Conservation (phyloP, 2,797 vertebrate species). For the Poecilia velifera region DNA sequence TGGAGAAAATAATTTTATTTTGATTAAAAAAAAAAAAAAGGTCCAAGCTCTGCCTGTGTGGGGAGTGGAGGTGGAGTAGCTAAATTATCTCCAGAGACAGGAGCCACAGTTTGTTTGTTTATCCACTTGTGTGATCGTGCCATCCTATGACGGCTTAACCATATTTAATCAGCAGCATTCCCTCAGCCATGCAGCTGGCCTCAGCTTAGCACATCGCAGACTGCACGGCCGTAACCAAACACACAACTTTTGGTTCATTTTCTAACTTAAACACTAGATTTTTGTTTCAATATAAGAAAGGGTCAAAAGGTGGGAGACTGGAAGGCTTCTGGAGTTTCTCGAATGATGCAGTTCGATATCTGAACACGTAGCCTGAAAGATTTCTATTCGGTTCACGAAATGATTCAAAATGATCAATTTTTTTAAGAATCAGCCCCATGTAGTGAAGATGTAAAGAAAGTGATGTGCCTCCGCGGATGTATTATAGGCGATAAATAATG, state of each 20-base stretch:
- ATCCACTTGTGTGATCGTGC: conserved; percentile 31
- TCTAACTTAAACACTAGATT: conserved; percentile 21
- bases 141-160: conserved; percentile 10
- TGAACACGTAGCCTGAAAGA: neutral
- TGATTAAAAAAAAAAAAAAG: conserved; percentile 40
- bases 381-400: neutral
- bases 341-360: neutral
- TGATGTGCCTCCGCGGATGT: neutral
- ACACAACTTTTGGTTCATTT: conserved; percentile 21
- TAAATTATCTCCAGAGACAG: conserved; percentile 32
- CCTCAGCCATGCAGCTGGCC: conserved; percentile 52
- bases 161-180: conserved; percentile 31
- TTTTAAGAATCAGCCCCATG: neutral
- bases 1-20: neutral
- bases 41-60: conserved; percentile 33
- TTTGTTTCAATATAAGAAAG: conserved; percentile 11
- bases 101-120: conserved; percentile 40
- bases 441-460: neutral
- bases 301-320: neutral
- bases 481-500: neutral
- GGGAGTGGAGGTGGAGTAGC: conserved; percentile 23
- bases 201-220: conserved; percentile 35
- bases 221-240: conserved; percentile 39
- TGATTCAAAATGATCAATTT: neutral
- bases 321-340: neutral